Conservation (phyloP, 2,888 invertebrate genomes). For the Lacanobia oleracea region DNA sequence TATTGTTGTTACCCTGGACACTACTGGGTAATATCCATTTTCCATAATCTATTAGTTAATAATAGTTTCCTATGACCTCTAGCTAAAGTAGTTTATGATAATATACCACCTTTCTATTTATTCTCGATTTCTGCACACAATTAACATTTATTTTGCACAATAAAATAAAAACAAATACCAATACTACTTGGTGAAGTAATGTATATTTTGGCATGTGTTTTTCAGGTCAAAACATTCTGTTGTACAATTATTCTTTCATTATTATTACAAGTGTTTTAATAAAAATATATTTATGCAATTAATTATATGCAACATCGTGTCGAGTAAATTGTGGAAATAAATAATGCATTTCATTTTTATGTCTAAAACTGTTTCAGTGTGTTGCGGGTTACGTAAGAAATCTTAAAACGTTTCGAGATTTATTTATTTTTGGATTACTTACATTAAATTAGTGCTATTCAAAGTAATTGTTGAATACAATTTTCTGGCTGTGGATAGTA, state of each 20-base stretch:
- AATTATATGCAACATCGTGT: constrained; percentile 5
- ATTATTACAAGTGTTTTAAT: constrained; percentile 22
- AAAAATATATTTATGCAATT: constrained; percentile 17
- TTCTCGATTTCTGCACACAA: not conserved
- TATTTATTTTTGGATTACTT: not conserved
- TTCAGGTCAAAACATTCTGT: constrained; percentile 36
- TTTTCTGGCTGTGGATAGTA: too few species aligned
- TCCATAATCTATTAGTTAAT: not conserved
- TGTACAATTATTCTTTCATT: constrained; percentile 7
- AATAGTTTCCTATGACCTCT: constrained; percentile 5
- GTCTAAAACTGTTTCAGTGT: not conserved
- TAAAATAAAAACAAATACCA: constrained; percentile 10
- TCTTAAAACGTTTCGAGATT: not conserved
- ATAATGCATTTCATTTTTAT: not conserved
- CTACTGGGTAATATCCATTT: not conserved
- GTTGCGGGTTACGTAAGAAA: not conserved
- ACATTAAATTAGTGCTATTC: not conserved
- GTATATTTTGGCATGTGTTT: constrained; percentile 31
- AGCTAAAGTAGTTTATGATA: not conserved
- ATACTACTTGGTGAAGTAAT: not conserved
- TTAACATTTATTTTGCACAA: not conserved
- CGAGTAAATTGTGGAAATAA: not conserved
- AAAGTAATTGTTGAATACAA: not conserved
- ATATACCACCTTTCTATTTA: constrained; percentile 3
- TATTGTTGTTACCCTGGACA: not conserved